Conservation (phyloP, 2,113 vertebrate genomes). For the Mungos mungo region DNA sequence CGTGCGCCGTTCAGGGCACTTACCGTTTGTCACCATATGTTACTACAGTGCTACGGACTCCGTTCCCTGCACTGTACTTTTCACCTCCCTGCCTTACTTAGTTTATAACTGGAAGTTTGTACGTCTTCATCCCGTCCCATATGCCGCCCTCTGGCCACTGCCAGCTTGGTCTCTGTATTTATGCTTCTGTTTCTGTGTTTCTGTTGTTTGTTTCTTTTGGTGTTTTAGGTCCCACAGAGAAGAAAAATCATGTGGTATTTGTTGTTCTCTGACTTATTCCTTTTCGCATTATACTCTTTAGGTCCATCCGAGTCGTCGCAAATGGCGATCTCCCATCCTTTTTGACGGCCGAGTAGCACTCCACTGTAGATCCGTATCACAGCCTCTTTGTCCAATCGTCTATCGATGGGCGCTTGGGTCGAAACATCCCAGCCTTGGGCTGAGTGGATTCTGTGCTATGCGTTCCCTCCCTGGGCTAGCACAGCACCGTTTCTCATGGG, state of each 20-base stretch:
- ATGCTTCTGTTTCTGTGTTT: neutral
- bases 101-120: neutral
- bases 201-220: neutral
- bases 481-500: neutral
- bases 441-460: neutral
- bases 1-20: neutral
- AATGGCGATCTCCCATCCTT: neutral
- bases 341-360: neutral
- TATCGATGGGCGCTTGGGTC: neutral
- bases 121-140: rapidly evolving
- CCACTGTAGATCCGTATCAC: rapidly evolving
- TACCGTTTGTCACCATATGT: too few relatives aligned
- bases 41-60: rapidly evolving
- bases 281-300: neutral
- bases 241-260: neutral
- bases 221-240: neutral
- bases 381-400: too few relatives aligned
- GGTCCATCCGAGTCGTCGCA: neutral
- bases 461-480: neutral
- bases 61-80: neutral
- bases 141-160: neutral
- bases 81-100: neutral
- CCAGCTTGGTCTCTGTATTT: neutral
- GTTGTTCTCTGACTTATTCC: neutral
- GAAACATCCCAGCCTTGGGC: neutral